A percentile compares a stretch with the other conserved stretches of the same genome.
These are phyloP conservation scores for Yoshiicerus persimilis DNA, from an alignment of 1,140 invertebrate species.

Conservation along the genomic window DNA sequence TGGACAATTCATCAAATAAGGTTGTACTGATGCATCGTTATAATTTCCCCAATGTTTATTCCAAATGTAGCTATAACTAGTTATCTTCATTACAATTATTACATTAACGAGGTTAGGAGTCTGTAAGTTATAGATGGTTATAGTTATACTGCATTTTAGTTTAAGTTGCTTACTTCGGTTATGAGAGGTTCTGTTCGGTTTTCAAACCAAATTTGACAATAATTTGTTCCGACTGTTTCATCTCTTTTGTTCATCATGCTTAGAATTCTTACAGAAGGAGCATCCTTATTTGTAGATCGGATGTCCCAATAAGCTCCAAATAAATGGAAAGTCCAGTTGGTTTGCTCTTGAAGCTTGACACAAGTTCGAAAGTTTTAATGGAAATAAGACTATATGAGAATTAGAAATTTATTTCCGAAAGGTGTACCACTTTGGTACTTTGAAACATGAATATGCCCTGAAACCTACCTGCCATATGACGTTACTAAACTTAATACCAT, in stretches of 20 bases:
- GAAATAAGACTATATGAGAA: not conserved
- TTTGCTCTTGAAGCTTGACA: not conserved
- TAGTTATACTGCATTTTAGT: not conserved
- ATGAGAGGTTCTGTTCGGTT: not conserved
- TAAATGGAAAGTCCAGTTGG: not conserved
- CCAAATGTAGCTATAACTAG: not conserved
- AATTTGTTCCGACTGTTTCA: not conserved
- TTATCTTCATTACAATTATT: not conserved
- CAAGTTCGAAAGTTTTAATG: not conserved
- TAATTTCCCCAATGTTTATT: not conserved
- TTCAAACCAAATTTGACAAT: not conserved
- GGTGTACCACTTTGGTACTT: not conserved
- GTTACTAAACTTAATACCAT: not conserved
- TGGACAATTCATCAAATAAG: not conserved
- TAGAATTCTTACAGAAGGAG: not conserved
- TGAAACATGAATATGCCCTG: not conserved
- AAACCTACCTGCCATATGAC: not conserved
- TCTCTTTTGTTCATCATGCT: not conserved
- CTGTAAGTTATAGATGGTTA: not conserved
- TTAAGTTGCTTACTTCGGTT: not conserved
- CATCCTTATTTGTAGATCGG: not conserved
- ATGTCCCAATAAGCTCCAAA: not conserved
- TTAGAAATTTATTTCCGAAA: not conserved
- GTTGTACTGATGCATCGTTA: not conserved
- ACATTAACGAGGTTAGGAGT: no score